Base-by-base conservation (phyloP, 2,888 invertebrate species). In the Augochlorella aurata region DNA sequence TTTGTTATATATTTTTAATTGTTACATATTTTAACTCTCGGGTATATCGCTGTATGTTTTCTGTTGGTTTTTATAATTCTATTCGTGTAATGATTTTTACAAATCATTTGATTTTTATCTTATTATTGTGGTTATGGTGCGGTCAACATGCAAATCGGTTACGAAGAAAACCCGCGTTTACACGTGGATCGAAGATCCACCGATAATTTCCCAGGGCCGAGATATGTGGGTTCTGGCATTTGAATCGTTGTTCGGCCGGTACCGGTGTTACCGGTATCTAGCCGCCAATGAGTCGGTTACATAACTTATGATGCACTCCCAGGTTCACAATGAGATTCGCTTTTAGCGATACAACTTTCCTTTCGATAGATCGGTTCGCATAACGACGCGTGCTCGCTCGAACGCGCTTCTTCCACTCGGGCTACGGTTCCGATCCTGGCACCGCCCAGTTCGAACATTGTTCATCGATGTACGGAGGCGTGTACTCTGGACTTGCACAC, bases 321-420 rank as follows among this genome's bases (percentile, higher is more conserved):
- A 81, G 79, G 81, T 85, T 85, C 74, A 76, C 81, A 78, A 81
- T 81, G 77, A 88, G 77, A 81, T 75, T 83, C 47, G 82, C 89
- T 89, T 89, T 88, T 84, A 88, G 86, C 86, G 84, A 85, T 79
- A 84, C 87, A 83, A 87, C 85, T 88, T 90, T 90, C 89, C 84
- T 88, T 72, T 77, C 81, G 76, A 77, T 76, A 70, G 76, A 83
- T 74, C 29, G 63, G 66, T 73, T 82, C 73, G 72, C 70, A 49
- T 69, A 38, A 61, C 74, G 18, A 76, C 70, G 63, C 58, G 44
- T 66, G 50, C 44, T 24, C 10, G 21, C 16, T 77, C 54, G 14
- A 24, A 54, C 77, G 58, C 24, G 50, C 38, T 63, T 70, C 24
- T 29, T 54, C 50, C 29, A 14, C 54, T 44, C 49, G 44, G 3